A percentile compares a stretch with the other conserved stretches of the same genome.
These are phyloP conservation scores for Chloropsis cyanopogon DNA, from an alignment of 2,113 vertebrate genomes.

Conservation along the genomic window DNA sequence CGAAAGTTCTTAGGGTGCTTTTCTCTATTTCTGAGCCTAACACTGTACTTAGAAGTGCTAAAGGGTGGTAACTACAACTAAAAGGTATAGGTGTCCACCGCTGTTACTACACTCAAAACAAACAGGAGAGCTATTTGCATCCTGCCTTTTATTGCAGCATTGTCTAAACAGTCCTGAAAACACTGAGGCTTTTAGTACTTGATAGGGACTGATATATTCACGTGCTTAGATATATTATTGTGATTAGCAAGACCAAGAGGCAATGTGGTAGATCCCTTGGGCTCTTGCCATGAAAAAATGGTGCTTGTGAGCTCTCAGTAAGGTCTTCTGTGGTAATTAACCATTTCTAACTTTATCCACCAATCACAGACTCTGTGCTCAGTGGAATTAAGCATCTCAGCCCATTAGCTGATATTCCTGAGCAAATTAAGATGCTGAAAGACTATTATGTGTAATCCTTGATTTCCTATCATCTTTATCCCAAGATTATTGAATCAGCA, in stretches of 20 bases:
- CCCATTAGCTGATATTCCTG: neutral
- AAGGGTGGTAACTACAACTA: neutral
- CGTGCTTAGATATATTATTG: neutral
- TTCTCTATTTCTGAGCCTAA: neutral
- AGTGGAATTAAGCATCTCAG: neutral
- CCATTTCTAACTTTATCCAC: slow-evolving; percentile 44
- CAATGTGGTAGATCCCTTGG: neutral
- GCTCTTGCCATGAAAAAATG: slow-evolving; percentile 2
- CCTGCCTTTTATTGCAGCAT: neutral
- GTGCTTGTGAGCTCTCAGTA: slow-evolving; percentile 1
- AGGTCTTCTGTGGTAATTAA: slow-evolving; percentile 36
- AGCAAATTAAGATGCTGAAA: neutral
- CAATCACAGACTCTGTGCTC: neutral
- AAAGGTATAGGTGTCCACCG: neutral
- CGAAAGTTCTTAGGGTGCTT: neutral
- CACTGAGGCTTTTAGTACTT: neutral
- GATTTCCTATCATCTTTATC: slow-evolving; percentile 20
- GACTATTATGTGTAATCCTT: neutral
- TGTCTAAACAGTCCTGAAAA: neutral
- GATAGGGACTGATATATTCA: neutral
- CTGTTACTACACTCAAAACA: neutral
- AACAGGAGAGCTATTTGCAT: neutral
- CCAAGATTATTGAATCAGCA: slow-evolving; percentile 5
- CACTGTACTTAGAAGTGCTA: neutral
- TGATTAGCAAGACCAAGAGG: neutral